phyloP scores from a whole-genome alignment of 2,797 vertebrate genomes.

The Balearica regulorum region DNA sequence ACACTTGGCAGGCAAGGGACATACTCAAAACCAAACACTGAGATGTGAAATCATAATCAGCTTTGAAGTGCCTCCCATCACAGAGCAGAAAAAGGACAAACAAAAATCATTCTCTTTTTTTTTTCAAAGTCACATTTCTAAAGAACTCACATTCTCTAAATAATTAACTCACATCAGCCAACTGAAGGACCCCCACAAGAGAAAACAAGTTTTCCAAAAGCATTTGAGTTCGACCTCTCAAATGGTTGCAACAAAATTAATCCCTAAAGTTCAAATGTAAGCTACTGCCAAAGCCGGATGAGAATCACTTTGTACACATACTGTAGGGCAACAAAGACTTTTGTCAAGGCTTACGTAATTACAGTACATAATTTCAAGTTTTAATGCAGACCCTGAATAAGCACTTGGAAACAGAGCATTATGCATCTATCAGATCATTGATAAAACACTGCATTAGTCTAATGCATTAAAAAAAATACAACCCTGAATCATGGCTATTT shows the following conservation, averaged over 20 bases:
- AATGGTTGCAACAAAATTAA: constrained; percentile 31
- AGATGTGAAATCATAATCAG: not conserved
- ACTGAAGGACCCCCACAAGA: not conserved
- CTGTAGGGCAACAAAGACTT: constrained; percentile 39
- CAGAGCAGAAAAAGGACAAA: not conserved
- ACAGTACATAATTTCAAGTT: constrained; percentile 65
- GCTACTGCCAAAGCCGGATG: not conserved
- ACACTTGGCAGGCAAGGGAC: not conserved
- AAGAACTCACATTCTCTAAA: not conserved
- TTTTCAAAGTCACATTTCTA: not conserved
- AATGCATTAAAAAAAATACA: constrained; percentile 60
- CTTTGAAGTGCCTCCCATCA: not conserved
- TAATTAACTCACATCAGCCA: not conserved
- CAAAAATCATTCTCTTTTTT: not conserved
- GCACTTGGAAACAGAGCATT: constrained; percentile 51
- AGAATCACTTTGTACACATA: constrained; percentile 42
- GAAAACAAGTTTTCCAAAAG: not conserved
- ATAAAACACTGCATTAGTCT: constrained; percentile 68
- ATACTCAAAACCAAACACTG: not conserved
- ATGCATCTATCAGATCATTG: constrained; percentile 67
- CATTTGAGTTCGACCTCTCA: not conserved
- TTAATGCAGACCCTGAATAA: constrained; percentile 44
- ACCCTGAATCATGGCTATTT: constrained; percentile 51
- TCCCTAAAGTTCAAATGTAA: constrained; percentile 27
- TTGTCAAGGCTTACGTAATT: constrained; percentile 47